These are phyloP conservation scores for Ctenomys sociabilis DNA, from an alignment of 2,113 vertebrate species.

Conservation along the genomic window DNA sequence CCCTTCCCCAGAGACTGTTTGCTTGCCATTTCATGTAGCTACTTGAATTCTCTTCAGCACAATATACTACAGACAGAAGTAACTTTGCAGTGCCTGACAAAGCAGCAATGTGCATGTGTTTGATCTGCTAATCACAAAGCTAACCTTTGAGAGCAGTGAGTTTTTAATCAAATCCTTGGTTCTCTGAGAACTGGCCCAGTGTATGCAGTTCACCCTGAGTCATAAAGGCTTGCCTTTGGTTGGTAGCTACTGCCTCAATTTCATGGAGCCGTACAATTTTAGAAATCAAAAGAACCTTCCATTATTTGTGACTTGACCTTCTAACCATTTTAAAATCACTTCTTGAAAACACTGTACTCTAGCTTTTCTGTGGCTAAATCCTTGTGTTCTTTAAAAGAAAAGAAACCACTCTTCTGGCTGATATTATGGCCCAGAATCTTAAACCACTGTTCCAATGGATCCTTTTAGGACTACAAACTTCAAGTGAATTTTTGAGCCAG, in stretches of 20 bases:
- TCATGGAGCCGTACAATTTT: conserved; percentile 60
- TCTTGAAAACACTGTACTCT: neutral
- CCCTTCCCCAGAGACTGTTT: neutral
- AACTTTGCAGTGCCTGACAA: neutral
- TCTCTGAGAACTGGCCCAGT: neutral
- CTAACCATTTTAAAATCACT: conserved; percentile 28
- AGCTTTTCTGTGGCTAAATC: conserved; percentile 36
- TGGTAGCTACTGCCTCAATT: conserved; percentile 18
- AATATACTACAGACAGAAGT: conserved; percentile 2
- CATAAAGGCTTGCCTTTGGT: neutral
- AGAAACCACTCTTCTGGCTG: neutral
- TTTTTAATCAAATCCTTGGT: conserved; percentile 62
- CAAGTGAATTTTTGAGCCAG: conserved; percentile 31
- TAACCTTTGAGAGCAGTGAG: conserved; percentile 23
- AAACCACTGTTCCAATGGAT: neutral
- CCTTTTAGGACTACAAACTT: neutral
- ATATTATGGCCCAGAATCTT: neutral
- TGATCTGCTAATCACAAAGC: conserved; percentile 67
- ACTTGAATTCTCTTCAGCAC: neutral
- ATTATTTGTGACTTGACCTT: conserved; percentile 65
- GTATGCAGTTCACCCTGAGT: neutral
- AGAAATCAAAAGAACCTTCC: conserved; percentile 39
- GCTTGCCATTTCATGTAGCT: conserved; percentile 10
- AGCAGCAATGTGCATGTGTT: conserved; percentile 38
- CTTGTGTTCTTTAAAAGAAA: conserved; percentile 46